A percentile compares a stretch with the other conserved stretches of the same genome.
Conservation (phyloP, 2,888 invertebrate genomes). For the Bellardia pandia region DNA sequence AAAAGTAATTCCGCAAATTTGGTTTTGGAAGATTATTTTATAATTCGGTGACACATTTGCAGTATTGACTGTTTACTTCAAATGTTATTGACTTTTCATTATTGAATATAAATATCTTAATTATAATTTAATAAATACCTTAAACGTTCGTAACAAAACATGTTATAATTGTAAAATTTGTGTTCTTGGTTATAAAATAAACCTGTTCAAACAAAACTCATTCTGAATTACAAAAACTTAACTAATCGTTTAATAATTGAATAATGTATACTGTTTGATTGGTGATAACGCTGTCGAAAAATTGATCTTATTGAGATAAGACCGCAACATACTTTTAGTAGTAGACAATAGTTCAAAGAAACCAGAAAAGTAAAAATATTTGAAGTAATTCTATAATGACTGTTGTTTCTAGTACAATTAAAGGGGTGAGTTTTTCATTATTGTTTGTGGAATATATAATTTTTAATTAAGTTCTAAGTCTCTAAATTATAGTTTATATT, state of each 20-base stretch:
- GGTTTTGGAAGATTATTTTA: no score
- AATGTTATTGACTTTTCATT: no score
- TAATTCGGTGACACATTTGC: no score
- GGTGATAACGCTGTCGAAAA: conserved; percentile 4
- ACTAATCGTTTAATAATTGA: background rate
- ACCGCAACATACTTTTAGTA: background rate
- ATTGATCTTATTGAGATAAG: conserved; percentile 25
- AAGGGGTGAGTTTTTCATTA: conserved; percentile 29
- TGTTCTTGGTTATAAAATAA: background rate
- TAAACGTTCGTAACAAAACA: background rate
- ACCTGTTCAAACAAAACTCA: background rate
- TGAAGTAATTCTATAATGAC: background rate
- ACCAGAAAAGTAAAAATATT: background rate
- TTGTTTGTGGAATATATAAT: conserved; percentile 5
- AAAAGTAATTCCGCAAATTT: no score
- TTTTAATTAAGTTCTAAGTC: conserved; percentile 31
- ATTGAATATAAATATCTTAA: background rate
- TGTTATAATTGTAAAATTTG: background rate
- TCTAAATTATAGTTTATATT: conserved; percentile 25
- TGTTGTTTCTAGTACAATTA: background rate
- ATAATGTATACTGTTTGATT: conserved; percentile 4
- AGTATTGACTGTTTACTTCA: no score
- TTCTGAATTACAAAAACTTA: background rate
- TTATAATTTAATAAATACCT: background rate
- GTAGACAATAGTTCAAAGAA: background rate